These are phyloP conservation scores for Diarsia dahlii DNA, from an alignment of 2,888 invertebrate species.

Conservation along the genomic window DNA sequence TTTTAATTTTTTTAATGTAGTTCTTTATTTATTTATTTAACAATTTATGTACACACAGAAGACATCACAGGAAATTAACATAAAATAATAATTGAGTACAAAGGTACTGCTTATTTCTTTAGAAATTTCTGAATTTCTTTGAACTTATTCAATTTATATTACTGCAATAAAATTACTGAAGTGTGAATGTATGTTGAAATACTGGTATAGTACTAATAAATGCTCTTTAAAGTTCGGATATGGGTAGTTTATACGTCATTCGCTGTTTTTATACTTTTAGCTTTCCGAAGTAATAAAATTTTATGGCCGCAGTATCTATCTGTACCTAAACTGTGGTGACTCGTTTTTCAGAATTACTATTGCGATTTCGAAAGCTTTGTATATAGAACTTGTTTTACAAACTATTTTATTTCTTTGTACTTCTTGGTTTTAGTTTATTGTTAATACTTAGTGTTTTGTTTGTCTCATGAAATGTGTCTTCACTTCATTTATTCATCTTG, in stretches of 20 bases:
- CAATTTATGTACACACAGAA: too few species aligned
- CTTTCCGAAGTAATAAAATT: slow-evolving; percentile 48
- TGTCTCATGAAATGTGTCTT: slow-evolving; percentile 45
- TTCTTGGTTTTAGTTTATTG: slow-evolving; percentile 46
- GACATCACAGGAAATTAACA: too few species aligned
- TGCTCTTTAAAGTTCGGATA: slow-evolving; percentile 33
- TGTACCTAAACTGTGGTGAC: slow-evolving; percentile 33
- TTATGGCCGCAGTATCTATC: slow-evolving; percentile 44
- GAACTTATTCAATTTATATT: slow-evolving; percentile 7
- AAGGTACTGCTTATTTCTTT: too few species aligned
- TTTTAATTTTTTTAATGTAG: not conserved
- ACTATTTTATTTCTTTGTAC: slow-evolving; percentile 11
- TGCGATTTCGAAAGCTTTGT: slow-evolving; percentile 53
- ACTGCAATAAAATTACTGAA: slow-evolving; percentile 19
- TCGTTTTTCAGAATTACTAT: slow-evolving; percentile 29
- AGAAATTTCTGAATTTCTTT: too few species aligned
- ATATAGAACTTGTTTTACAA: slow-evolving; percentile 38
- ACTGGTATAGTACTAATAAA: slow-evolving; percentile 1
- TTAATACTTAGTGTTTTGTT: slow-evolving; percentile 35
- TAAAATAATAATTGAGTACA: too few species aligned
- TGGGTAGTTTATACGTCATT: slow-evolving; percentile 28
- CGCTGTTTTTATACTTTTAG: slow-evolving; percentile 40
- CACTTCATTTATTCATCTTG: slow-evolving; percentile 55
- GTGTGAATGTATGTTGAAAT: slow-evolving; percentile 12
- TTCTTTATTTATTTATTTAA: too few species aligned